Conservation (phyloP, 2,113 vertebrate genomes). For the Stigmatopora argus region DNA sequence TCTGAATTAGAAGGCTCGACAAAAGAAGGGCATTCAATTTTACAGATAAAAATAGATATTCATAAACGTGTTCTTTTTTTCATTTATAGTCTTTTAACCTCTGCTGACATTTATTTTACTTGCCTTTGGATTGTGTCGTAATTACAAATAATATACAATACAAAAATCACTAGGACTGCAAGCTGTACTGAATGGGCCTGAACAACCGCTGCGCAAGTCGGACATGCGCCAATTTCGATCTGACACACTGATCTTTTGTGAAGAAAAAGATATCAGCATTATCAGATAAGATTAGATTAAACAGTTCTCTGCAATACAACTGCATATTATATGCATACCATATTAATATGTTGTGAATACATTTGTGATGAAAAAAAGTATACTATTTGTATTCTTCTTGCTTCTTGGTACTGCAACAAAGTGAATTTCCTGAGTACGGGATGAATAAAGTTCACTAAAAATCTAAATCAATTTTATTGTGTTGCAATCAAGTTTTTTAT, state of each 20-base stretch:
- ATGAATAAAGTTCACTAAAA: background rate
- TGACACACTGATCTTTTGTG: too few species aligned
- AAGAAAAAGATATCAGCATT: too few species aligned
- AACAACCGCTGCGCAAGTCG: too few species aligned
- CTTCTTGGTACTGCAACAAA: too few species aligned
- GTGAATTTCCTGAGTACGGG: background rate
- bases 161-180: too few species aligned
- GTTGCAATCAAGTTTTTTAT: slow-evolving; percentile 6
- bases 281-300: too few species aligned
- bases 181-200: too few species aligned
- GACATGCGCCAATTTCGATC: too few species aligned
- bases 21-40: background rate
- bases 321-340: background rate
- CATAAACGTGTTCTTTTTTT: background rate
- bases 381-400: too few species aligned
- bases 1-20: background rate
- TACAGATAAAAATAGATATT: background rate
- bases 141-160: too few species aligned
- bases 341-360: background rate
- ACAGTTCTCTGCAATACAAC: background rate
- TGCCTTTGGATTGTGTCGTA: too few species aligned
- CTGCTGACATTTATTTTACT: background rate
- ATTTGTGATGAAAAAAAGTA: background rate
- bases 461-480: background rate
- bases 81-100: background rate